phyloP scores from a whole-genome alignment of 2,113 vertebrate species.

The Nothocercus nigrocapillus region DNA sequence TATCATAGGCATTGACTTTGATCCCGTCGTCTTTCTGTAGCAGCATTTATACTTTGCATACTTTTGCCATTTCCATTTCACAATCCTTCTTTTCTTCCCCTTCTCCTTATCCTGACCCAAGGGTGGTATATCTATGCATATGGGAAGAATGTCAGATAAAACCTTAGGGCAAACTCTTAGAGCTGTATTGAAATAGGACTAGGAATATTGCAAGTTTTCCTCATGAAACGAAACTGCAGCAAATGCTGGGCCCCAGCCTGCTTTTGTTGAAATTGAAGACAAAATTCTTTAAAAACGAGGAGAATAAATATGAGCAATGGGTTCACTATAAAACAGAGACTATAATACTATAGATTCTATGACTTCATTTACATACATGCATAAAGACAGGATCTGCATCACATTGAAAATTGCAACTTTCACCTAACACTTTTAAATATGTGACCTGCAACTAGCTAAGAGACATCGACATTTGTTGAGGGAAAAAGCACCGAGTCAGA shows the following conservation, averaged over 20 bases:
- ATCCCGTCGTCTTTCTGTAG: not conserved
- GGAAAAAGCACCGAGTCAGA: not conserved
- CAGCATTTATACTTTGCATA: not conserved
- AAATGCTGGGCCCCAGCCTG: not conserved
- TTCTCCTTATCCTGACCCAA: not conserved
- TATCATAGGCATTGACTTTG: not conserved
- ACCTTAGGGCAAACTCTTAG: not conserved
- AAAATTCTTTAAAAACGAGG: not conserved
- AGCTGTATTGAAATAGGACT: not conserved
- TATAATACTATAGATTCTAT: not conserved
- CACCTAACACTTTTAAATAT: not conserved
- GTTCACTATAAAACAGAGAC: not conserved
- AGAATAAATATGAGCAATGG: not conserved
- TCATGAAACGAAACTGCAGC: not conserved
- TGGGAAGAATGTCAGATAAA: not conserved
- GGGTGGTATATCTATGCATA: not conserved
- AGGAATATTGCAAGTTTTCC: not conserved
- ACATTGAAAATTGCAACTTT: not conserved
- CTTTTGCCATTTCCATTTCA: not conserved
- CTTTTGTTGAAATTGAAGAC: not conserved
- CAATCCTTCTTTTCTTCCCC: not conserved
- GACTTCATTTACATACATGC: not conserved
- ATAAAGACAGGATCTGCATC: not conserved
- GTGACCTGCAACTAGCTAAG: not conserved
- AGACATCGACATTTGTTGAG: not conserved